These are phyloP conservation scores for Rhynchomys soricoides DNA, from an alignment of 2,113 vertebrate species.

Conservation along the genomic window DNA sequence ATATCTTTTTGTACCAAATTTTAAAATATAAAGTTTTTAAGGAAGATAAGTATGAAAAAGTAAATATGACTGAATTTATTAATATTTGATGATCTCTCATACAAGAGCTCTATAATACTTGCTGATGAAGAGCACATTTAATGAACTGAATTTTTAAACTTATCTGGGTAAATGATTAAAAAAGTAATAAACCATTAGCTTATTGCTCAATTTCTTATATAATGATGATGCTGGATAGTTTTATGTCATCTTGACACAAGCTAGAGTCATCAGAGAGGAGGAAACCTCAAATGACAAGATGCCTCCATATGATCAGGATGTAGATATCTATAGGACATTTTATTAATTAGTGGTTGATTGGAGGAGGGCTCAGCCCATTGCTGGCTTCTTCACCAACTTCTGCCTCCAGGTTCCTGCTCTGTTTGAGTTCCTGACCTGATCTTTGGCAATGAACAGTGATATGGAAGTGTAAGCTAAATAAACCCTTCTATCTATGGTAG, in stretches of 20 bases:
- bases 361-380: fast-evolving
- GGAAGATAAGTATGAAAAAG: background rate
- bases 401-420: background rate
- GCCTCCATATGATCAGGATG: background rate
- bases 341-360: background rate
- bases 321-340: background rate
- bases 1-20: background rate
- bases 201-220: background rate
- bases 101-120: background rate
- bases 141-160: background rate
- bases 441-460: background rate
- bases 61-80: background rate
- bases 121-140: background rate
- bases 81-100: background rate
- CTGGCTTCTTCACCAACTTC: no score
- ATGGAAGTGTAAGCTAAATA: background rate
- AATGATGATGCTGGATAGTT: background rate
- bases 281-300: background rate
- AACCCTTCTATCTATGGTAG: background rate
- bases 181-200: background rate
- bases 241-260: background rate
- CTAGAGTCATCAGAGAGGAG: background rate
- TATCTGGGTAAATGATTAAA: background rate
- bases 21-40: background rate
- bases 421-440: background rate